phyloP scores from a whole-genome alignment of 2,797 vertebrate species.

The Malurus splendens region DNA sequence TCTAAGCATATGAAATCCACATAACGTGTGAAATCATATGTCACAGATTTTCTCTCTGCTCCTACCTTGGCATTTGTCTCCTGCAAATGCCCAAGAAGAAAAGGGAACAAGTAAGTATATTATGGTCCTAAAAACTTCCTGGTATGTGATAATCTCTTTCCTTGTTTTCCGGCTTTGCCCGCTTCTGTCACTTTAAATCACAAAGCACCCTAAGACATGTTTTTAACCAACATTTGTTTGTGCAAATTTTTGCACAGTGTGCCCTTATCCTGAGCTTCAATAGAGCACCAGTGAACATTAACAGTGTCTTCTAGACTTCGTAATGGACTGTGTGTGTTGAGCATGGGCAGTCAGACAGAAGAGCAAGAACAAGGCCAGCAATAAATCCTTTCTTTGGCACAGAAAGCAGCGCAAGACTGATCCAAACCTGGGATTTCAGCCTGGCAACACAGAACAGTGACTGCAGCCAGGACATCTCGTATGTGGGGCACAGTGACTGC shows the following conservation, averaged over 20 bases:
- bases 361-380: background rate
- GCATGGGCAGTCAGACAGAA: background rate
- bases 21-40: background rate
- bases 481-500: background rate
- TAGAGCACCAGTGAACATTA: background rate
- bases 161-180: background rate
- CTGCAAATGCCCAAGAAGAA: background rate
- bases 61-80: background rate
- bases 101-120: slow-evolving; percentile 14
- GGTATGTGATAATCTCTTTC: slow-evolving; percentile 16
- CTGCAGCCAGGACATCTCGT: background rate
- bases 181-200: background rate
- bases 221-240: background rate
- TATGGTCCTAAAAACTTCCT: background rate
- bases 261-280: background rate
- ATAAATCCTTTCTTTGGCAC: background rate
- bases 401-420: background rate
- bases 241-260: background rate
- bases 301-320: background rate
- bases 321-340: background rate
- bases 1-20: background rate
- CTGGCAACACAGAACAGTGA: background rate
- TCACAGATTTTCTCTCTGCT: background rate
- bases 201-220: background rate
- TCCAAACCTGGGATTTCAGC: background rate